These are phyloP conservation scores for Spatula versicolor DNA, from an alignment of 2,797 vertebrate genomes.

Conservation along the genomic window DNA sequence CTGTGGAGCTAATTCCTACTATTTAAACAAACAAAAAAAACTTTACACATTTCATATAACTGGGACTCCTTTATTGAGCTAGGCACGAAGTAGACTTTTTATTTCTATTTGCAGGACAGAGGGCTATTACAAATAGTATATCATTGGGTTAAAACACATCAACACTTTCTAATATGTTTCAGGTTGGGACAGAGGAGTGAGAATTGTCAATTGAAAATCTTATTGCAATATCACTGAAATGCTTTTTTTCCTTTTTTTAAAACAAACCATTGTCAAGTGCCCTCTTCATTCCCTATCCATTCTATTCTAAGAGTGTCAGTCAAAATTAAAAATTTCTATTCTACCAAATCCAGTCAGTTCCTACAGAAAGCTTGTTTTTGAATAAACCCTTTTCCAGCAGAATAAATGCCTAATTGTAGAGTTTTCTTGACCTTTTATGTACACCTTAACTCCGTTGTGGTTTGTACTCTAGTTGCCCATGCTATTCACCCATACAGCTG, in stretches of 20 bases:
- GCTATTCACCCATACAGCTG: background rate
- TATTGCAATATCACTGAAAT: background rate
- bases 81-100: background rate
- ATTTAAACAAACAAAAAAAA: background rate
- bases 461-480: background rate
- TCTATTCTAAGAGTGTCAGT: background rate
- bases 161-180: background rate
- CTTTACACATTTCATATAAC: background rate
- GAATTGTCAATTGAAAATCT: background rate
- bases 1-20: background rate
- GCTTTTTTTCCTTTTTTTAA: background rate
- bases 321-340: background rate
- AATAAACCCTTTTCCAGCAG: background rate
- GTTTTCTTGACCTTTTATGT: background rate
- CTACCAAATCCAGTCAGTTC: background rate
- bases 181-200: background rate
- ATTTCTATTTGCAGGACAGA: background rate
- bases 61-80: background rate
- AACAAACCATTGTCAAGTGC: background rate
- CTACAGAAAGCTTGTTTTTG: background rate
- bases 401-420: background rate
- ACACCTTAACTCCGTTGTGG: fast-evolving
- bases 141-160: background rate
- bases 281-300: background rate
- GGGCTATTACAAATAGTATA: background rate